Evolutionary conservation across 2,113 vertebrate genomes (phyloP).

Genomic region (Neotragus moschatus): DNA sequence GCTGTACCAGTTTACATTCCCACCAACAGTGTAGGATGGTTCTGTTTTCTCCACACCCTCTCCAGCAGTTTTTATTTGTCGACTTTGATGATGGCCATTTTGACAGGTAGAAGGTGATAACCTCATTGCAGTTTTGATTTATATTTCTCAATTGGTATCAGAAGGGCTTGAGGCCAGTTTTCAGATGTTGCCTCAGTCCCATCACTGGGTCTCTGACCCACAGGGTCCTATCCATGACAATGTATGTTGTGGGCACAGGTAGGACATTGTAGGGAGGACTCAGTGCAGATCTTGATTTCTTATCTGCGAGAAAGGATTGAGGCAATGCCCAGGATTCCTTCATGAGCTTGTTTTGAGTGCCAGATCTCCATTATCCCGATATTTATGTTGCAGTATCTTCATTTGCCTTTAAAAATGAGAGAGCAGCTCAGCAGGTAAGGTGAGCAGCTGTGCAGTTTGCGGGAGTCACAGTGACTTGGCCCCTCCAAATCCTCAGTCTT

Average conservation of each 20-base stretch:
- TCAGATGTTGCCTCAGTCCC: neutral
- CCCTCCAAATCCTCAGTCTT: too few species aligned
- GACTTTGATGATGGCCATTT: neutral
- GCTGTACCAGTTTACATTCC: neutral
- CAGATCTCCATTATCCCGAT: neutral
- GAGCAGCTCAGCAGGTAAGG: neutral
- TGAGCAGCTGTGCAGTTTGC: too few species aligned
- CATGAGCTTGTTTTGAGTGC: neutral
- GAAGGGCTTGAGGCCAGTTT: neutral
- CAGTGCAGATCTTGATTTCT: neutral
- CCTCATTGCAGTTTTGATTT: neutral
- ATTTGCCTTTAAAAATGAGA: neutral
- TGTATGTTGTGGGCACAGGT: neutral
- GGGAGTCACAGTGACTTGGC: neutral
- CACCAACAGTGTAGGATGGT: neutral
- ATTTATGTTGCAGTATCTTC: neutral
- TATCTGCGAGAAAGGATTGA: neutral
- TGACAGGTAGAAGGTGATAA: neutral
- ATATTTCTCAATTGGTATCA: neutral
- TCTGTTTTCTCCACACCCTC: neutral
- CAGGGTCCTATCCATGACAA: neutral
- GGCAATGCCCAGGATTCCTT: neutral
- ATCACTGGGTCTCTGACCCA: neutral
- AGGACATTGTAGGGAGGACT: neutral
- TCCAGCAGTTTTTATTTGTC: neutral